These are phyloP conservation scores for Phocides pigmalion DNA, from an alignment of 1,140 invertebrate species.

Conservation along the genomic window DNA sequence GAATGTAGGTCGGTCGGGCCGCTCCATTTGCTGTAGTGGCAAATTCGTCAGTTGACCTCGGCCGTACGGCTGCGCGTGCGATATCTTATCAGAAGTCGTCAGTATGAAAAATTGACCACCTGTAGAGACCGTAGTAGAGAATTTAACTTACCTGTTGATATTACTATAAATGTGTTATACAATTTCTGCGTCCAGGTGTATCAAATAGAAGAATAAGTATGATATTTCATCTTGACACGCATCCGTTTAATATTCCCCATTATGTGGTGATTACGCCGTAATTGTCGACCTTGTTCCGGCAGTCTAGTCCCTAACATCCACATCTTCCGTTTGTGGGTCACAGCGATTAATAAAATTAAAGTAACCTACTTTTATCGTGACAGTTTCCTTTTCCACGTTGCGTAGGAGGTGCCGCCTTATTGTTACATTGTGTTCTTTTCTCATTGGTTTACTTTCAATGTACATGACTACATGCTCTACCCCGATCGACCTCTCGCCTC, in stretches of 20 bases:
- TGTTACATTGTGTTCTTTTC: slow-evolving; percentile 32
- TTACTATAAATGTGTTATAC: no score
- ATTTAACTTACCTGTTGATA: slow-evolving; percentile 1
- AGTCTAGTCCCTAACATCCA: slow-evolving; percentile 54
- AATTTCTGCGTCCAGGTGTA: no score
- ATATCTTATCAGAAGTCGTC: slow-evolving; percentile 69
- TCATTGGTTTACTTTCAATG: slow-evolving; percentile 38
- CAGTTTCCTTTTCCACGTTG: slow-evolving; percentile 44
- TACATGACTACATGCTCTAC: slow-evolving; percentile 24
- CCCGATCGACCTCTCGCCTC: slow-evolving; percentile 16
- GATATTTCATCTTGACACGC: no score
- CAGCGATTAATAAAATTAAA: slow-evolving; percentile 76
- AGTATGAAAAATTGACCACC: slow-evolving; percentile 49
- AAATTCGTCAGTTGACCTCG: slow-evolving; percentile 78
- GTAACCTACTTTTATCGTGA: slow-evolving; percentile 72
- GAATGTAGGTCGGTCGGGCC: slow-evolving; percentile 77
- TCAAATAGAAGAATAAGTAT: background rate
- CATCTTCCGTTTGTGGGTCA: slow-evolving; percentile 74
- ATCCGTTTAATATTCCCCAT: background rate
- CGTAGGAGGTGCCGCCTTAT: slow-evolving; percentile 39
- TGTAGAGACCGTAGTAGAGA: slow-evolving; percentile 21
- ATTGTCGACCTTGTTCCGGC: slow-evolving; percentile 30
- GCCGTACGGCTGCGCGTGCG: slow-evolving; percentile 57
- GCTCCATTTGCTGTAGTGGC: slow-evolving; percentile 77
- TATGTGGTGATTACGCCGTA: background rate